A percentile compares a stretch with the other conserved stretches of the same genome.
Evolutionary conservation across 1,140 invertebrate genomes (phyloP).

Genomic region (Brachionus plicatilis): DNA sequence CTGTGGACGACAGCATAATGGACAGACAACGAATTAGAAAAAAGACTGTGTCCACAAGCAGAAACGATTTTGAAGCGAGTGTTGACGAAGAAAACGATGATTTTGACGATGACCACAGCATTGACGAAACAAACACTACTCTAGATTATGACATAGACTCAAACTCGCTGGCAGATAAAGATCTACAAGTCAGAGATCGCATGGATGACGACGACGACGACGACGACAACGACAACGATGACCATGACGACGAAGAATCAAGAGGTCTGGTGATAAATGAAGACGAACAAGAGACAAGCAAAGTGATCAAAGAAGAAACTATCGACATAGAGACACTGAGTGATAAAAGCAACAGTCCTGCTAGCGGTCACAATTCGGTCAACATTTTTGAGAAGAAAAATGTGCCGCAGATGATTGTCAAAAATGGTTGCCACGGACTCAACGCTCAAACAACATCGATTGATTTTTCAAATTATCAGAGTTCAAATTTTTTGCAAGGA

Average conservation of each 20-base stretch:
- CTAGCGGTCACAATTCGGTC: neutral
- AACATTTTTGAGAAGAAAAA: neutral
- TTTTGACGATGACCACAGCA: neutral
- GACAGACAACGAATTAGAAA: slow-evolving; percentile 1
- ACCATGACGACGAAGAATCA: neutral
- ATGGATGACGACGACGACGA: neutral
- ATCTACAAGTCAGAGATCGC: neutral
- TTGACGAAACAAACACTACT: neutral
- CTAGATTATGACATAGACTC: slow-evolving; percentile 1
- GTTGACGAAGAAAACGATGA: neutral
- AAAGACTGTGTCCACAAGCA: neutral
- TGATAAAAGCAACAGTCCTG: neutral
- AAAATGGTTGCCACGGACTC: neutral
- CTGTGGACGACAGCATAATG: neutral
- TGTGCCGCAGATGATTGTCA: neutral
- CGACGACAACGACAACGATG: neutral
- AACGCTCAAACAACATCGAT: neutral
- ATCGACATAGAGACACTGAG: neutral
- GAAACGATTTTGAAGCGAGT: neutral
- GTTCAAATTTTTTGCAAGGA: neutral
- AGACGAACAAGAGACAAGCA: neutral
- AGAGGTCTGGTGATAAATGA: slow-evolving; percentile 5
- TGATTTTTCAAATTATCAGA: neutral
- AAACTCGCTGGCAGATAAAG: neutral
- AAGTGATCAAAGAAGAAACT: neutral